phyloP scores from a whole-genome alignment of 1,140 invertebrate species.

The Leptoteleia sp. region DNA sequence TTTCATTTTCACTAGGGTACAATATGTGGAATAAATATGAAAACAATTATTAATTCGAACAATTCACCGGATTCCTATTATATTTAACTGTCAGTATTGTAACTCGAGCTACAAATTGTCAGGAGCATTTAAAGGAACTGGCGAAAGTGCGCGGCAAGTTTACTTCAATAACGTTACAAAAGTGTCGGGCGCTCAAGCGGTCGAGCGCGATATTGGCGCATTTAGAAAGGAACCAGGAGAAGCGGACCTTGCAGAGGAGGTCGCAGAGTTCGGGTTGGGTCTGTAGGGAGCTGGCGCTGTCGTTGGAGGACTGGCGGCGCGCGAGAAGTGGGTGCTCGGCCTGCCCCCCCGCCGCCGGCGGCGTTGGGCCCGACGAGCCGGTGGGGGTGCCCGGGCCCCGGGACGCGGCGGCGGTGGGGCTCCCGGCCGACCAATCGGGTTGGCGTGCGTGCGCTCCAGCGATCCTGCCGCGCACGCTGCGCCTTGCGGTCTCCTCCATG shows the following conservation, averaged over 20 bases:
- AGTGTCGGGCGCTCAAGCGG: neutral
- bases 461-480: conserved; percentile 62
- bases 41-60: too few relatives aligned
- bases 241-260: conserved; percentile 77
- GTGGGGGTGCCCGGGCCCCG: conserved; percentile 67
- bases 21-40: too few relatives aligned
- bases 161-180: conserved; percentile 14
- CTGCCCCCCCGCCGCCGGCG: conserved; percentile 35
- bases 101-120: too few relatives aligned
- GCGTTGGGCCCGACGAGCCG: conserved; percentile 34
- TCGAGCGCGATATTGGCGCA: neutral
- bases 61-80: too few relatives aligned
- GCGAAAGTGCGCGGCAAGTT: too few relatives aligned
- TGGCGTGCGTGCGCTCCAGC: conserved; percentile 58
- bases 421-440: conserved; percentile 69
- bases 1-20: too few relatives aligned
- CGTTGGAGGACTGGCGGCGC: conserved; percentile 71
- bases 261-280: conserved; percentile 76
- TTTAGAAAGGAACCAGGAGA: conserved; percentile 60
- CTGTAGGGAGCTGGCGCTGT: conserved; percentile 69
- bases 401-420: conserved; percentile 28
- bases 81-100: too few relatives aligned
- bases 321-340: conserved; percentile 66
- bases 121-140: too few relatives aligned
- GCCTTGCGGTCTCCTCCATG: conserved; percentile 70